Conservation (phyloP, 2,888 invertebrate genomes). For the Schizaphis graminum region DNA sequence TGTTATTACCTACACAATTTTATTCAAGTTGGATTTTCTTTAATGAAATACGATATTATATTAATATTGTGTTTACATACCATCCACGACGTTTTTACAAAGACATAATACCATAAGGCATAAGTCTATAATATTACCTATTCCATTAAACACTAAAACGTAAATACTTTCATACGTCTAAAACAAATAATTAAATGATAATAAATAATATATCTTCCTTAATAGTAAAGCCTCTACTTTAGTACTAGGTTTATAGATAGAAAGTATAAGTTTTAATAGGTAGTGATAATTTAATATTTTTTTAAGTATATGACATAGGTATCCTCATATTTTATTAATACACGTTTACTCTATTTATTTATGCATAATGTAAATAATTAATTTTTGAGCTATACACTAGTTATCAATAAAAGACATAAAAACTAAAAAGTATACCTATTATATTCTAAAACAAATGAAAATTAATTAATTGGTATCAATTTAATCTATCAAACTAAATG, state of each 20-base stretch:
- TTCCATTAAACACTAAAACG: not conserved
- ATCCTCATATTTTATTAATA: not conserved
- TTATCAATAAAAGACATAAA: not conserved
- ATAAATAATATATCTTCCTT: not conserved
- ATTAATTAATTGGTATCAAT: not conserved
- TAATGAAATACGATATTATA: not conserved
- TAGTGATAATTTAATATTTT: not conserved
- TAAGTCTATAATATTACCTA: not conserved
- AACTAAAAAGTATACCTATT: not conserved
- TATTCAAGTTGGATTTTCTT: not conserved
- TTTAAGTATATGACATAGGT: not conserved
- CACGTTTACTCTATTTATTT: not conserved
- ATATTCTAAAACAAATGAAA: not conserved
- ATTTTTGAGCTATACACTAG: not conserved
- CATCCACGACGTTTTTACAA: not conserved
- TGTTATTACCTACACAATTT: not conserved
- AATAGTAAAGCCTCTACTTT: not conserved
- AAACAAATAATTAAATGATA: not conserved
- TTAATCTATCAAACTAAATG: not conserved
- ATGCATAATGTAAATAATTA: not conserved
- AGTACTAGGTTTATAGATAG: no score
- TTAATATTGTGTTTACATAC: not conserved
- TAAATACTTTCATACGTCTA: not conserved
- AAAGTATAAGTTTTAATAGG: not conserved
- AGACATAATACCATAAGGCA: not conserved